Conservation (phyloP, 2,888 invertebrate species). For the Aleiodes alternator region DNA sequence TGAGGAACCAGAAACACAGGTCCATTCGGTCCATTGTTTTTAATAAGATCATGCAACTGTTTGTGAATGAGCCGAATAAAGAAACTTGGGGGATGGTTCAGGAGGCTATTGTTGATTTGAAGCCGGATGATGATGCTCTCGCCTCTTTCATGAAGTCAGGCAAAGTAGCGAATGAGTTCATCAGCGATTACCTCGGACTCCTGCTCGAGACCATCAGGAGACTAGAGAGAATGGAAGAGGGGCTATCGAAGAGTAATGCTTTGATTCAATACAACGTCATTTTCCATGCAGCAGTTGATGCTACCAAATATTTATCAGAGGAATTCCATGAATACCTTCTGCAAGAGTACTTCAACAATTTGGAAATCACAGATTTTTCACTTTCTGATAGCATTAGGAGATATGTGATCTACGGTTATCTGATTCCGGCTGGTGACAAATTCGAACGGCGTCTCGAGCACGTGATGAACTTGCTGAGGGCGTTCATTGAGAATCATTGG, state of each 20-base stretch:
- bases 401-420: constrained; percentile 33
- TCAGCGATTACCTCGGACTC: constrained; percentile 53
- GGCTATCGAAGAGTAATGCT: background rate
- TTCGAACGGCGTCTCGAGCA: constrained; percentile 49
- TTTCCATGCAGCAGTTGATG: background rate
- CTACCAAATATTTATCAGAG: constrained; percentile 55
- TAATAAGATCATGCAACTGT: constrained; percentile 47
- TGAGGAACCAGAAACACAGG: constrained; percentile 58
- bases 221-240: constrained; percentile 13
- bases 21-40: constrained; percentile 64
- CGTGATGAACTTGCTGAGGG: constrained; percentile 44
- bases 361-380: background rate
- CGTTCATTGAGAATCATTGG: constrained; percentile 52
- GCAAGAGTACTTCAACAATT: constrained; percentile 57
- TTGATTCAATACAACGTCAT: background rate
- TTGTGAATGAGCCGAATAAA: constrained; percentile 51
- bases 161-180: constrained; percentile 52
- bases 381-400: background rate
- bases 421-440: constrained; percentile 23
- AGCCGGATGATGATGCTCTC: constrained; percentile 52
- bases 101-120: constrained; percentile 52
- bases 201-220: constrained; percentile 51
- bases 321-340: constrained; percentile 57
- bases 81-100: constrained; percentile 58
- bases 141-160: constrained; percentile 6